A percentile compares a stretch with the other conserved stretches of the same genome.
Evolutionary conservation across 1,140 invertebrate species (phyloP).

Genomic region (Laodelphax striatellus): DNA sequence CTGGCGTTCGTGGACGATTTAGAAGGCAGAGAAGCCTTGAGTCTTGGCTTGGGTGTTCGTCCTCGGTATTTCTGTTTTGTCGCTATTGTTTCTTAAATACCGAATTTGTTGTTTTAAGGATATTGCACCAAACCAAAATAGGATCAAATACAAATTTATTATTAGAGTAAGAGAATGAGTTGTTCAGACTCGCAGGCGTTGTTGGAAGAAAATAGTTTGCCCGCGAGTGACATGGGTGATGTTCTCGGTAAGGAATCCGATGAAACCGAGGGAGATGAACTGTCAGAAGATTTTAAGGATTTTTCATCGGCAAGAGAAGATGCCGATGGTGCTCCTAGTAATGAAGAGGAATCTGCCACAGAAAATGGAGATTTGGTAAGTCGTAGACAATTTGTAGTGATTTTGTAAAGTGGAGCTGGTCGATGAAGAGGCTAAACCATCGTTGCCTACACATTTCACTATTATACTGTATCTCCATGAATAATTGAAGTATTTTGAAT

Average conservation of each 20-base stretch:
- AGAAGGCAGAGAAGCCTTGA: background rate
- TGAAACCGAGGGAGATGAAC: slow-evolving; percentile 22
- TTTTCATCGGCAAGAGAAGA: slow-evolving; percentile 18
- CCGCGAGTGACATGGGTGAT: slow-evolving; percentile 27
- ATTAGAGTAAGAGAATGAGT: slow-evolving; percentile 20
- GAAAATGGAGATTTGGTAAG: slow-evolving; percentile 10
- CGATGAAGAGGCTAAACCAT: too few relatives aligned
- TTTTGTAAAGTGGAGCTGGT: too few relatives aligned
- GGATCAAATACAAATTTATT: background rate
- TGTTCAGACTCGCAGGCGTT: slow-evolving; percentile 21
- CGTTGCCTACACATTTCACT: too few relatives aligned
- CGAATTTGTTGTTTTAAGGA: background rate
- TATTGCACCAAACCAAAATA: background rate
- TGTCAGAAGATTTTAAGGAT: slow-evolving; percentile 10
- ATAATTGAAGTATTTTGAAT: too few relatives aligned
- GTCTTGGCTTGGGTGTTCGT: slow-evolving; percentile 12
- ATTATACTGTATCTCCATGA: too few relatives aligned
- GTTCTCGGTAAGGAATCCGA: slow-evolving; percentile 28
- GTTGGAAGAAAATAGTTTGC: slow-evolving; percentile 17
- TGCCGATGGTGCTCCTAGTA: slow-evolving; percentile 11
- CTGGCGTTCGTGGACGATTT: too few relatives aligned
- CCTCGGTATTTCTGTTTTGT: slow-evolving; percentile 3
- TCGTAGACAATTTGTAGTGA: background rate
- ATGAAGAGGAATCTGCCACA: slow-evolving; percentile 10
- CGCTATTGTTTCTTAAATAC: slow-evolving; percentile 4